A percentile compares a stretch with the other conserved stretches of the same genome.
Evolutionary conservation across 1,140 invertebrate species (phyloP).

Genomic region (Zaprionus davidi): DNA sequence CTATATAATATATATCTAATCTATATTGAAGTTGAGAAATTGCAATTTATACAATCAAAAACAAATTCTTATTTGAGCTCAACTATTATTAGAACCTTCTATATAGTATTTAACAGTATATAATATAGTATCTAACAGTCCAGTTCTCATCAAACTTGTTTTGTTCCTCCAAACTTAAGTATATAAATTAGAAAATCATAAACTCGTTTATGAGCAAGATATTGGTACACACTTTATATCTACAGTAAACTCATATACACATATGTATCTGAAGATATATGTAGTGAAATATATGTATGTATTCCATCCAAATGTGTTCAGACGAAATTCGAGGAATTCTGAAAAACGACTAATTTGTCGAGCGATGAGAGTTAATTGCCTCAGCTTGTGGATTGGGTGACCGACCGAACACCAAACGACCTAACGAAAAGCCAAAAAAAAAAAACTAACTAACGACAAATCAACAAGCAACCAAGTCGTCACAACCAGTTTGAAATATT

Average conservation of each 20-base stretch:
- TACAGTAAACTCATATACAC: constrained; percentile 4
- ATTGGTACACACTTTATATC: constrained; percentile 19
- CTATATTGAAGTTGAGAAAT: no score
- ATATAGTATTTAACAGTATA: background rate
- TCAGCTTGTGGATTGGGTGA: constrained; percentile 25
- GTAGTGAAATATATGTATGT: constrained; percentile 3
- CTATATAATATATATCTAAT: no score
- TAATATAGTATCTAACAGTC: constrained; percentile 3
- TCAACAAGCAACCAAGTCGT: constrained; percentile 5
- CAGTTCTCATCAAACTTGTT: background rate
- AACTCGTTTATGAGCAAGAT: constrained; percentile 54
- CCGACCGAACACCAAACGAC: background rate
- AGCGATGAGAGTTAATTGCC: constrained; percentile 44
- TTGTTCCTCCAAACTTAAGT: background rate
- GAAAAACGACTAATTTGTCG: constrained; percentile 51
- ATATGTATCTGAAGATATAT: background rate
- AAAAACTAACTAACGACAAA: constrained; percentile 27
- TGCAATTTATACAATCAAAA: no score
- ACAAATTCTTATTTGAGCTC: no score
- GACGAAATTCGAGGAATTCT: constrained; percentile 67
- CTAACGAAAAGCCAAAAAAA: constrained; percentile 1
- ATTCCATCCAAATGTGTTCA: constrained; percentile 55
- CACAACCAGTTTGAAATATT: constrained; percentile 49
- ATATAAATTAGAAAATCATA: constrained; percentile 50
- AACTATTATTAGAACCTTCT: background rate